phyloP scores from a whole-genome alignment of 1,140 invertebrate genomes.

The Bombus superbus region DNA sequence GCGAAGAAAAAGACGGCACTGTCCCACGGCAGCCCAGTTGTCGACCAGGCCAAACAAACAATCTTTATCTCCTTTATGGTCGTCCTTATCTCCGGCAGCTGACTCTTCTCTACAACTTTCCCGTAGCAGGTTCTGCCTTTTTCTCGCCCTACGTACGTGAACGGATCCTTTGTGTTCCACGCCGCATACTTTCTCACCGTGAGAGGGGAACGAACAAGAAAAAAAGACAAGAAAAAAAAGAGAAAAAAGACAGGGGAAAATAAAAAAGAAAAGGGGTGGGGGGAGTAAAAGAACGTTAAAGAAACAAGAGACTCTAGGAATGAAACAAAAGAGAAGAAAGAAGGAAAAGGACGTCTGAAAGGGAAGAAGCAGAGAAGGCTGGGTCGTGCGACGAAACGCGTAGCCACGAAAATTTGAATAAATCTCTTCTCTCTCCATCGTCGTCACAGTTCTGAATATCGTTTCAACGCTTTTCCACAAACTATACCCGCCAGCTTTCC shows the following conservation, averaged over 20 bases:
- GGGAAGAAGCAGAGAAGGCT: background rate
- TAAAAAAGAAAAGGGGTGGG: background rate
- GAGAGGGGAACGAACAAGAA: conserved; percentile 39
- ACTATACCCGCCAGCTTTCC: background rate
- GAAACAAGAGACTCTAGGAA: conserved; percentile 48
- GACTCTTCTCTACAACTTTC: conserved; percentile 54
- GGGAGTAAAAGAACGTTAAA: conserved; percentile 46
- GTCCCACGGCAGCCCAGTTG: conserved; percentile 57
- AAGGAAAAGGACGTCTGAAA: background rate
- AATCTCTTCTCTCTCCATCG: conserved; percentile 34
- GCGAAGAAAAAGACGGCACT: conserved; percentile 45
- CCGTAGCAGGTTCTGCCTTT: conserved; percentile 56
- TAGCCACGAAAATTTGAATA: conserved; percentile 61
- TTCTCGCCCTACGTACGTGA: conserved; percentile 56
- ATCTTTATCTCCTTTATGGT: conserved; percentile 73
- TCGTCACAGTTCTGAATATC: conserved; percentile 48
- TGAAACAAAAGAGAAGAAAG: background rate
- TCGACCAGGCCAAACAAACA: conserved; percentile 75
- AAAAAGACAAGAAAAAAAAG: conserved; percentile 29
- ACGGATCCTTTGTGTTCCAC: conserved; percentile 68
- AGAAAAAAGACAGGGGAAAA: background rate
- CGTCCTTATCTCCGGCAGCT: conserved; percentile 63
- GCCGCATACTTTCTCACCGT: conserved; percentile 54
- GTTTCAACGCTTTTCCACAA: conserved; percentile 42
- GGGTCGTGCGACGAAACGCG: background rate